Evolutionary conservation across 2,113 vertebrate genomes (phyloP).

Genomic region (Pavo muticus): DNA sequence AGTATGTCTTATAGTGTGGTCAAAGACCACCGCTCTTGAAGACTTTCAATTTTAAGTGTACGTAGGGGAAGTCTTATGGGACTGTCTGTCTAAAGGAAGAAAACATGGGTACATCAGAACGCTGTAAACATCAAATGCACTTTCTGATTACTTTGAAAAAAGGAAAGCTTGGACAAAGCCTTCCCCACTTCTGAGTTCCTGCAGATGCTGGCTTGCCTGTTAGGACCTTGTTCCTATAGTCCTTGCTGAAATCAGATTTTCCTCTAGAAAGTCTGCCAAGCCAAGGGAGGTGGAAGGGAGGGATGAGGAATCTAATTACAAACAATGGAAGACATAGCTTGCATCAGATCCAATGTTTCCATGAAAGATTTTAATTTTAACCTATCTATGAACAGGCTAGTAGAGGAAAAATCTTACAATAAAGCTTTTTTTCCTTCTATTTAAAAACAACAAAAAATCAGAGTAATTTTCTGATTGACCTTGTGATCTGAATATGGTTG

Average conservation of each 20-base stretch:
- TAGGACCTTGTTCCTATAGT: background rate
- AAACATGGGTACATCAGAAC: background rate
- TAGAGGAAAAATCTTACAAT: background rate
- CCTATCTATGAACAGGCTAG: background rate
- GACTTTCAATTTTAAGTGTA: rapidly evolving
- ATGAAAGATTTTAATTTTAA: background rate
- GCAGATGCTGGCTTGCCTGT: background rate
- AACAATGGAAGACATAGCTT: background rate
- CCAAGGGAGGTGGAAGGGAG: background rate
- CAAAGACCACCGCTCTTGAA: background rate
- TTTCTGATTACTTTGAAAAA: background rate
- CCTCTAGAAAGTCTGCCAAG: background rate
- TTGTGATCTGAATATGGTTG: background rate
- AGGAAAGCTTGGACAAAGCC: background rate
- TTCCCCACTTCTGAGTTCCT: background rate
- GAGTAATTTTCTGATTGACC: background rate
- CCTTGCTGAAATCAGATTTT: background rate
- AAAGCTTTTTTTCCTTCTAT: background rate
- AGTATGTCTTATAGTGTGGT: background rate
- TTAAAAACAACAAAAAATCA: background rate
- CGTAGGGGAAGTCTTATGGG: rapidly evolving
- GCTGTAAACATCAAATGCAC: rapidly evolving
- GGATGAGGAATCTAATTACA: background rate
- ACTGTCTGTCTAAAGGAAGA: background rate
- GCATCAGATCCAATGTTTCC: background rate